Conservation (phyloP, 2,113 vertebrate species). For the Lamprotornis superbus region DNA sequence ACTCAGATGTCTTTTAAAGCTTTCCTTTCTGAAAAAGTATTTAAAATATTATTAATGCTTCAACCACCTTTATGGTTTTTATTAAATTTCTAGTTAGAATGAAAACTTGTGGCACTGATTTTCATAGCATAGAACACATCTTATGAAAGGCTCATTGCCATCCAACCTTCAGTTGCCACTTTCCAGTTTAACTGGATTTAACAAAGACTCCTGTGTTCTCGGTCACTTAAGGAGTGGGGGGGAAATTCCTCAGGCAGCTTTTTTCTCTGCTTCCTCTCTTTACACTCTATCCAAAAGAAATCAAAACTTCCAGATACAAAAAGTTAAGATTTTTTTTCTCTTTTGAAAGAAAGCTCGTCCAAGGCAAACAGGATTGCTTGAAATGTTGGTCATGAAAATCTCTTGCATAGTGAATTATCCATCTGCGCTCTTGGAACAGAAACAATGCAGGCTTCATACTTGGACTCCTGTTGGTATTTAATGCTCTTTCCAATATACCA, state of each 20-base stretch:
- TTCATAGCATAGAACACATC: not conserved
- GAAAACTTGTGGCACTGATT: not conserved
- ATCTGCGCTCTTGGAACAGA: conserved; percentile 55
- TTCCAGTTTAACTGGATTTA: not conserved
- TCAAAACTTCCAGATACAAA: not conserved
- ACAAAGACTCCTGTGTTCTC: not conserved
- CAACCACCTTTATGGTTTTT: not conserved
- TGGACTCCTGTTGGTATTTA: conserved; percentile 53
- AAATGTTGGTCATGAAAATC: conserved; percentile 50
- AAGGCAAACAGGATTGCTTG: conserved; percentile 40
- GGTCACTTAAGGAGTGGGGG: not conserved
- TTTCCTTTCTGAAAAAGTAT: not conserved
- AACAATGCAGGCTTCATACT: conserved; percentile 34
- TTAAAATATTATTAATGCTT: not conserved
- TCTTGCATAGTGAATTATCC: conserved; percentile 47
- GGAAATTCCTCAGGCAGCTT: not conserved
- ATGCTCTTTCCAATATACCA: conserved; percentile 60
- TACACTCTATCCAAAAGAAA: not conserved
- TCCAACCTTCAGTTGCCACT: not conserved
- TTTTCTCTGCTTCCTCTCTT: not conserved
- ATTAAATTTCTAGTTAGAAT: not conserved
- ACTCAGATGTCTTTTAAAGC: not conserved
- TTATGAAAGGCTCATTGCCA: not conserved
- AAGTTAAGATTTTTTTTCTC: not conserved
- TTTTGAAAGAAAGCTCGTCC: not conserved